These are phyloP conservation scores for Patella caerulea DNA, from an alignment of 2,888 invertebrate genomes.

Conservation along the genomic window DNA sequence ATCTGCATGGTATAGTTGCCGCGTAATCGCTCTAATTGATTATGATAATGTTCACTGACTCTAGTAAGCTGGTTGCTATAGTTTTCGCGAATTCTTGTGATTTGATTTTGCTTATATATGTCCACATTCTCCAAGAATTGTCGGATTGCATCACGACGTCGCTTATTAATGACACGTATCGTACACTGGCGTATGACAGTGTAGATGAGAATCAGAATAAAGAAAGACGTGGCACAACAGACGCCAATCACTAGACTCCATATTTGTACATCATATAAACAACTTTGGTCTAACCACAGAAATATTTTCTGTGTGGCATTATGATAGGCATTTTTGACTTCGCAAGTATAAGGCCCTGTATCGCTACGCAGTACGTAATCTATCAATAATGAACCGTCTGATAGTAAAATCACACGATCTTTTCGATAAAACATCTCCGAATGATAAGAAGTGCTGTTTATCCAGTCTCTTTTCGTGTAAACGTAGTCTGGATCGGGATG, in stretches of 20 bases:
- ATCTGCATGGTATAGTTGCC: conserved; percentile 95
- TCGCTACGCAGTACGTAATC: conserved; percentile 78
- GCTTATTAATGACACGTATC: conserved; percentile 56
- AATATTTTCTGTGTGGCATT: conserved; percentile 82
- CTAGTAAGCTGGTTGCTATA: conserved; percentile 62
- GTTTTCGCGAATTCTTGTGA: conserved; percentile 63
- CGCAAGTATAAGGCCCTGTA: conserved; percentile 87
- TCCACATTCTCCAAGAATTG: conserved; percentile 72
- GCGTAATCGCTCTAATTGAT: conserved; percentile 80
- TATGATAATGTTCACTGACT: conserved; percentile 63
- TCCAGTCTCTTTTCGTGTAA: conserved; percentile 44
- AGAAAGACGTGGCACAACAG: conserved; percentile 84
- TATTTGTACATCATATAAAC: conserved; percentile 87
- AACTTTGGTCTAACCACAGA: conserved; percentile 82
- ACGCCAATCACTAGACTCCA: conserved; percentile 87
- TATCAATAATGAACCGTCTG: conserved; percentile 86
- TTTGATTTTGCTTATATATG: conserved; percentile 63
- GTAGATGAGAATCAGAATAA: conserved; percentile 84
- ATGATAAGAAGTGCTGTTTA: conserved; percentile 47
- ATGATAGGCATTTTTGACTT: conserved; percentile 86
- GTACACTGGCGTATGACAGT: conserved; percentile 77
- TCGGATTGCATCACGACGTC: conserved; percentile 69
- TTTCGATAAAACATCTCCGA: conserved; percentile 38
- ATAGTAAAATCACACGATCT: conserved; percentile 78
- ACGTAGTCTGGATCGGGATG: conserved; percentile 30